phyloP scores from a whole-genome alignment of 2,888 invertebrate genomes.

The Drosophila longiperda region DNA sequence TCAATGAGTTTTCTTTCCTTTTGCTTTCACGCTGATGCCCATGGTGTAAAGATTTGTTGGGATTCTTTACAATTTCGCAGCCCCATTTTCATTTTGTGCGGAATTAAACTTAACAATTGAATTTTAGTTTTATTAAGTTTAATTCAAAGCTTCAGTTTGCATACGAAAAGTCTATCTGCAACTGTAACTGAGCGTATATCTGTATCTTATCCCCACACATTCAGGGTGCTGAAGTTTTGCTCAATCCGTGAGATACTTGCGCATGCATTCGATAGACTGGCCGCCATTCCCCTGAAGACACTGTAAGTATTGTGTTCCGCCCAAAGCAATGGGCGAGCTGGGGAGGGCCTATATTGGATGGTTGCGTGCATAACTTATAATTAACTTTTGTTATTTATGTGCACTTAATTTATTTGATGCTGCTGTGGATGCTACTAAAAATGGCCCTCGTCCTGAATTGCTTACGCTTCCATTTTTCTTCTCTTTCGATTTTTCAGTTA shows the following conservation, averaged over 20 bases:
- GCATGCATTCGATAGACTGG: slow-evolving; percentile 83
- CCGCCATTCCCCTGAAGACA: slow-evolving; percentile 79
- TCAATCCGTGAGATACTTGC: slow-evolving; percentile 82
- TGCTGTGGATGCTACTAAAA: slow-evolving; percentile 18
- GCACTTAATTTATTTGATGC: slow-evolving; percentile 62
- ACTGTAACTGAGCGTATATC: slow-evolving; percentile 5
- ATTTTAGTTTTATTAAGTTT: slow-evolving; percentile 53
- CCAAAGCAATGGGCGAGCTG: not conserved
- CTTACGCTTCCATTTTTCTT: slow-evolving; percentile 1
- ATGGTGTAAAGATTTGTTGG: slow-evolving; percentile 3
- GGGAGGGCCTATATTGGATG: not conserved
- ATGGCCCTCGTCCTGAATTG: slow-evolving; percentile 24
- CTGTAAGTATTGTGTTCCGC: slow-evolving; percentile 70
- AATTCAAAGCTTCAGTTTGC: slow-evolving; percentile 28
- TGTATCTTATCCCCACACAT: not conserved
- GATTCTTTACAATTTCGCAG: slow-evolving; percentile 29
- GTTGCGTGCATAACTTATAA: slow-evolving; percentile 63
- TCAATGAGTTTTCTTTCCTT: slow-evolving; percentile 10
- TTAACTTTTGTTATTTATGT: slow-evolving; percentile 72
- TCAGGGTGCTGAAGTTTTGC: slow-evolving; percentile 85
- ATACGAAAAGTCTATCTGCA: slow-evolving; percentile 3
- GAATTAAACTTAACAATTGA: slow-evolving; percentile 61
- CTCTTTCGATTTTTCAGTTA: slow-evolving; percentile 79
- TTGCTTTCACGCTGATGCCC: not conserved
- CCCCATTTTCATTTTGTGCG: slow-evolving; percentile 25